Evolutionary conservation across 2,888 invertebrate species (phyloP).

Genomic region (Allacma fusca): DNA sequence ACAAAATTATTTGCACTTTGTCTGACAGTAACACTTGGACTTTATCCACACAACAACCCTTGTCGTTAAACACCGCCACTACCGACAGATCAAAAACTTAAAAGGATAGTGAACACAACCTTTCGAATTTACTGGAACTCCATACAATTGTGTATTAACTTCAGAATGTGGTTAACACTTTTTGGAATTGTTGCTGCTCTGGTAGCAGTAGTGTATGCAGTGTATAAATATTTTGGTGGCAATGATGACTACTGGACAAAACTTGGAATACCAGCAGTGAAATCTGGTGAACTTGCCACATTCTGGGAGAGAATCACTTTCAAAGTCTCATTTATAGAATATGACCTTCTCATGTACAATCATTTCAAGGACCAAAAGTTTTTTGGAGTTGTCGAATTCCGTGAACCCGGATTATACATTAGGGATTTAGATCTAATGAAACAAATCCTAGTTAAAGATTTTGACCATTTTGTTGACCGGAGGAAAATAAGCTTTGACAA

Average conservation of each 20-base stretch:
- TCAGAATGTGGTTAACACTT: background rate
- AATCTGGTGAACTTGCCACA: background rate
- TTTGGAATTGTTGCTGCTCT: background rate
- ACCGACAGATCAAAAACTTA: too few relatives aligned
- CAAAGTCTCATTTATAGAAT: background rate
- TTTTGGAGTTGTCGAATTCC: conserved; percentile 5
- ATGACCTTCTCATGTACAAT: background rate
- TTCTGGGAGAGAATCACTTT: background rate
- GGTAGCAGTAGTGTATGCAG: background rate
- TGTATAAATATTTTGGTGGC: background rate
- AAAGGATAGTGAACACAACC: too few relatives aligned
- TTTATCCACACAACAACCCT: too few relatives aligned
- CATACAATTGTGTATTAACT: too few relatives aligned
- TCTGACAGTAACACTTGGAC: too few relatives aligned
- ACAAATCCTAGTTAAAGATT: conserved; percentile 50
- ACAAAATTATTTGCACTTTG: too few relatives aligned
- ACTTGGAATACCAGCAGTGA: background rate
- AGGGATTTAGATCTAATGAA: conserved; percentile 49
- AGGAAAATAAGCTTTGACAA: background rate
- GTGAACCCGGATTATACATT: conserved; percentile 20
- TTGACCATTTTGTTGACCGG: conserved; percentile 45
- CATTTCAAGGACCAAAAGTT: background rate
- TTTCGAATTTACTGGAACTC: too few relatives aligned
- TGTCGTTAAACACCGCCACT: too few relatives aligned
- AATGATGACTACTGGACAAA: conserved; percentile 6